Conservation (phyloP, 2,797 vertebrate species). For the Oophaga sylvatica region DNA sequence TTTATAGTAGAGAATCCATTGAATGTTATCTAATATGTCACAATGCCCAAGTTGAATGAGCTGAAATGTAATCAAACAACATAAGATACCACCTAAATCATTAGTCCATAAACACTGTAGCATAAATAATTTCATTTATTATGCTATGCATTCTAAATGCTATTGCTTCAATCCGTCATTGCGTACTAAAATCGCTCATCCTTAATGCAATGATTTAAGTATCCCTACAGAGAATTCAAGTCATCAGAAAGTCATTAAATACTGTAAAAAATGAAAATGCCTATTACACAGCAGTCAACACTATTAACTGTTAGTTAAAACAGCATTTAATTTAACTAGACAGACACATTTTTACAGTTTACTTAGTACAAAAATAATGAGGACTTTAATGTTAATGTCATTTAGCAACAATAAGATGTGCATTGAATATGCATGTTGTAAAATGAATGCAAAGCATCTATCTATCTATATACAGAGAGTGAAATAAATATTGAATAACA, state of each 20-base stretch:
- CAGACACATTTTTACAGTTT: constrained; percentile 78
- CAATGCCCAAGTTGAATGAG: not conserved
- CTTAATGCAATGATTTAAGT: constrained; percentile 84
- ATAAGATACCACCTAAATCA: constrained; percentile 71
- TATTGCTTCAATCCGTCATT: constrained; percentile 82
- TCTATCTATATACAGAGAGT: not conserved
- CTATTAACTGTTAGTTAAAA: constrained; percentile 87
- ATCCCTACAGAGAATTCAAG: constrained; percentile 84
- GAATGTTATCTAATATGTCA: not conserved
- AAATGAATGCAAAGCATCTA: not conserved
- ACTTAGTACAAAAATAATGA: constrained; percentile 74
- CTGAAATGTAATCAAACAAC: constrained; percentile 38
- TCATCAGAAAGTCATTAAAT: constrained; percentile 87
- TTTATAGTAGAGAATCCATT: not conserved
- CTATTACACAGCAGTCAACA: constrained; percentile 84
- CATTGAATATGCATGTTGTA: constrained; percentile 27
- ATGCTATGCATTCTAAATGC: constrained; percentile 76
- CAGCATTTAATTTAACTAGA: constrained; percentile 82
- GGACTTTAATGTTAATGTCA: constrained; percentile 70
- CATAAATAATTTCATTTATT: constrained; percentile 81
- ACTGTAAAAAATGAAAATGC: constrained; percentile 87
- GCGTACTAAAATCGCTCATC: constrained; percentile 84
- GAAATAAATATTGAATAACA: too few relatives aligned
- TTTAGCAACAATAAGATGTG: constrained; percentile 63
- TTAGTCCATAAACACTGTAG: constrained; percentile 75